Conservation (phyloP, 2,113 vertebrate species). For the Pelvicachromis taeniatus region DNA sequence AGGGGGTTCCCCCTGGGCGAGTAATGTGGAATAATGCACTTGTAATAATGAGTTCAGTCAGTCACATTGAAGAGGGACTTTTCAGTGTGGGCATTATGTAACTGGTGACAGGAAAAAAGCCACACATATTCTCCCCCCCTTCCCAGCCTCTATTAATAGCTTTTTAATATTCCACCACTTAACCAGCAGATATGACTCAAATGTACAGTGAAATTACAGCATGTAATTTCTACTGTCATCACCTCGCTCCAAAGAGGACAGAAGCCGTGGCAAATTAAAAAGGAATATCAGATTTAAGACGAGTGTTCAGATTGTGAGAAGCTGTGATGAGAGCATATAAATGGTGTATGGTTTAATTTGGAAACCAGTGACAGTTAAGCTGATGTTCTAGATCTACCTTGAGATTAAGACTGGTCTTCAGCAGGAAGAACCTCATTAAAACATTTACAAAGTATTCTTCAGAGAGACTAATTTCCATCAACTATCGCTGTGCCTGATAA, state of each 20-base stretch:
- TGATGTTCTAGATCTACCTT: background rate
- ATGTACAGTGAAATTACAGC: constrained; percentile 31
- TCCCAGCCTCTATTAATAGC: constrained; percentile 18
- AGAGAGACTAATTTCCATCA: background rate
- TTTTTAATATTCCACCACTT: constrained; percentile 41
- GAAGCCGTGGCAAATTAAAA: background rate
- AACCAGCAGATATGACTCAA: constrained; percentile 44
- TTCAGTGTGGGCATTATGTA: constrained; percentile 57
- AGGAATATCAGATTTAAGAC: background rate
- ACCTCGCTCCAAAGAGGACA: constrained; percentile 9
- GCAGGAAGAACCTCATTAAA: background rate
- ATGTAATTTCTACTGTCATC: constrained; percentile 22
- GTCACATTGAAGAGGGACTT: constrained; percentile 47
- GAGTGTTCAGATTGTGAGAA: constrained; percentile 7
- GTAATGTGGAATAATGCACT: constrained; percentile 59
- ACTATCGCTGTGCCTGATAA: background rate
- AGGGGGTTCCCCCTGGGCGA: constrained; percentile 36
- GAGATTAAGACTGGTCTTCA: background rate
- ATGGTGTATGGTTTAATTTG: background rate
- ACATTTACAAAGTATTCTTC: background rate
- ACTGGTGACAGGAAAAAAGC: constrained; percentile 40
- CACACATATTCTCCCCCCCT: background rate
- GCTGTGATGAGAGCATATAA: background rate
- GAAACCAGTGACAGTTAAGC: background rate
- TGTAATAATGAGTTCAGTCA: constrained; percentile 37